Evolutionary conservation across 2,113 vertebrate species (phyloP), one percentile per base, ranked within the genome.

Genomic region (Triplophysa dalaica): DNA sequence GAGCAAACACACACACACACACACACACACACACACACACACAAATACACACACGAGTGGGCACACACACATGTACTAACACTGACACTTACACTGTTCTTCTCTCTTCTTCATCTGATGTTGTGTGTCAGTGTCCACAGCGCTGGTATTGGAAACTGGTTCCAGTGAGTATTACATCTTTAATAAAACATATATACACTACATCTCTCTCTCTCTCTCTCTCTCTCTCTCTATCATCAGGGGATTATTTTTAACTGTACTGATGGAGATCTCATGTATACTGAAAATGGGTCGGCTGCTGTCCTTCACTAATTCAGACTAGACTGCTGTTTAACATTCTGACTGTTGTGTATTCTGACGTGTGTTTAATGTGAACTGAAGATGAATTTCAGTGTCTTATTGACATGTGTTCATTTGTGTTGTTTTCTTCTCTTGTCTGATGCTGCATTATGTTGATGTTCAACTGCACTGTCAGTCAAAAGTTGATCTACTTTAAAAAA

Each of bases 71-170:
- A 75, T 62, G 3, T n/a, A 26, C 9, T 61, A 22, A 61, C 56
- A 60, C 33, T 58, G 69, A 62, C 2, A 6, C 64, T 52, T 24
- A 69, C 17, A 11, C 17, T 60, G 8, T 80, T 5, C 14, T 61
- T 29, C 45, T 26, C 52, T 19, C 21, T 21, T 43, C 26, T 17
- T 38, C 6, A 56, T 8, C 10, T 78, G 33, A 7, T 38, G 33
- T 38, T 5, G n/a, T 78, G 38, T 33, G 56, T 73, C 61, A 80
- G 81, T 80, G 81, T 75, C 74, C 83, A 3, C 67, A 80, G 78
- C 92, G 92, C 16, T 93, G 92, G 92, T 93, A 93, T 86, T 93
- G 92, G 92, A 93, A 93, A 70, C 91, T 93, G 82, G 92, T 93
- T 86, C 92, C 92, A 16, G 92, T 93, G 89, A 92, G 92, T 92